Evolutionary conservation across 1,140 invertebrate genomes (phyloP), one percentile per base, ranked within the genome.

Genomic region (Leptopilina clavipes): DNA sequence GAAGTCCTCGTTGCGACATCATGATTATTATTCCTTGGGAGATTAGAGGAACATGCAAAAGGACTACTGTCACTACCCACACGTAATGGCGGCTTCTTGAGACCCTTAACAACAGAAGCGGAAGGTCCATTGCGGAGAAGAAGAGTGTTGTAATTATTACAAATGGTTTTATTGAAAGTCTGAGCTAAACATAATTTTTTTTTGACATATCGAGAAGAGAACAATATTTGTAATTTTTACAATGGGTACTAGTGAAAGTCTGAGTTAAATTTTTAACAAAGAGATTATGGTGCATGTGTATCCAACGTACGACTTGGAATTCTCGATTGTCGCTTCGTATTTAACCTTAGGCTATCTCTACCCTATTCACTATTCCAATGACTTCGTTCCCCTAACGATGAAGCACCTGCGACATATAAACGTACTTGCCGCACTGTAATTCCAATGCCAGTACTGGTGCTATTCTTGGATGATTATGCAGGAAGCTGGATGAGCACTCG

Each of bases 401-500:
- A 52, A 52, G 48, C n/a, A 48, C 12, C 12, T 14, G 45, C 25
- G 25, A 48, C 43, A 1, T 48, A n/a, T n/a, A n/a, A 3, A 0
- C 14, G 37, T 52, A 52, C 25, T 8, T n/a, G n/a, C 6, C 48
- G 14, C 48, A 52, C 14, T 52, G 6, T 52, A 52, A 52, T 52
- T 3, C 48, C 6, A 7, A n/a, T 52, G 48, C 45, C 45, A 48
- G n/a, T 48, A 14, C 14, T 17, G 14, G 3, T 52, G 48, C 48
- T 52, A 52, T 52, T 52, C 48, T 52, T 52, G 48, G 48, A 52
- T 52, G 48, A 52, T 52, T 52, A 52, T 52, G 48, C 48, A 52
- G 48, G 48, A 17, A 52, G 48, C 48, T 52, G 48, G 48, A n/a
- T 52, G 48, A 52, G 48, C 17, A 52, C 14, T 52, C 48, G 48